These are phyloP conservation scores for Hydrocynus forskahlii DNA, from an alignment of 2,797 vertebrate genomes.

Conservation along the genomic window DNA sequence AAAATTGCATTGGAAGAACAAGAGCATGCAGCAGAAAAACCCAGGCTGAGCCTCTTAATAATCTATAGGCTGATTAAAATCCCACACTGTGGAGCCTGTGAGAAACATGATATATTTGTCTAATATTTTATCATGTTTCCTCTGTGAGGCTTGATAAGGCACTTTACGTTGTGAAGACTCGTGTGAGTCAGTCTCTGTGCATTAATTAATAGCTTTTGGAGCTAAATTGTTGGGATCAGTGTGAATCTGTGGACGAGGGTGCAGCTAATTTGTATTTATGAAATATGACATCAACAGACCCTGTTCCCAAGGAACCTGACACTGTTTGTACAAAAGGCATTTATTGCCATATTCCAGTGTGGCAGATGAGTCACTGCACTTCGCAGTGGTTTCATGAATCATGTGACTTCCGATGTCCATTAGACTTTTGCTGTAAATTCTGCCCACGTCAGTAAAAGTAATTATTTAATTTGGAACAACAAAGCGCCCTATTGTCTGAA, in stretches of 20 bases:
- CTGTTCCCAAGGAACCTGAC: conserved; percentile 28
- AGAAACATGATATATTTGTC: conserved; percentile 36
- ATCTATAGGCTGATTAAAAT: conserved; percentile 41
- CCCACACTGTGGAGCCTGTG: conserved; percentile 30
- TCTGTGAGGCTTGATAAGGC: conserved; percentile 30
- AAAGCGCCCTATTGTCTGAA: neutral
- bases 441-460: neutral
- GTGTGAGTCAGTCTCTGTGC: conserved; percentile 16
- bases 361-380: conserved; percentile 11
- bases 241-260: conserved; percentile 19
- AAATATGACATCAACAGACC: conserved; percentile 22
- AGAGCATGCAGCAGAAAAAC: neutral
- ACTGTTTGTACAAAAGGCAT: conserved; percentile 12
- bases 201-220: conserved; percentile 47
- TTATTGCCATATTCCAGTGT: conserved; percentile 15
- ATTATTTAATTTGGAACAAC: neutral
- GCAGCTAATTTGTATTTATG: conserved; percentile 44
- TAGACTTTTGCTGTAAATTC: conserved; percentile 11
- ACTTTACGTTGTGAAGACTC: conserved; percentile 6
- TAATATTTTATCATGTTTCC: conserved; percentile 29
- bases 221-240: conserved; percentile 32
- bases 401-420: conserved; percentile 14
- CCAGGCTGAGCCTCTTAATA: conserved; percentile 5
- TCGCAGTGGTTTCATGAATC: neutral
- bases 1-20: neutral